phyloP scores from a whole-genome alignment of 2,888 invertebrate species.

The Polietes domitor region DNA sequence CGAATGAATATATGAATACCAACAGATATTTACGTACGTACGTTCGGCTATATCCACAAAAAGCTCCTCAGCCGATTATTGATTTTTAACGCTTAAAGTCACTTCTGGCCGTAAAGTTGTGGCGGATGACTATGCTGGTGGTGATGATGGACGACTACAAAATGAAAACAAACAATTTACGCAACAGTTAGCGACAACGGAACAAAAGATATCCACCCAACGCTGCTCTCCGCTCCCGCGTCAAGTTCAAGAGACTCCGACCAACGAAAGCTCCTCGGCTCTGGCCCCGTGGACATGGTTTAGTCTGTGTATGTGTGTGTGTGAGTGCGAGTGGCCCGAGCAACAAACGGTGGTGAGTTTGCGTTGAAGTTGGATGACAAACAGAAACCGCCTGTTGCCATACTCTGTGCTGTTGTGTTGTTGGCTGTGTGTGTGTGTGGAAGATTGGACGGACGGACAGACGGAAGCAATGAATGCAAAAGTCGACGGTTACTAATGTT shows the following conservation, averaged over 20 bases:
- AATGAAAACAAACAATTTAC: slow-evolving; percentile 62
- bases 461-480: neutral
- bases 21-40: slow-evolving; percentile 31
- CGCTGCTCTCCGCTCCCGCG: neutral
- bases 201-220: slow-evolving; percentile 21
- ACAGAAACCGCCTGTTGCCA: slow-evolving; percentile 65
- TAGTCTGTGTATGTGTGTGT: neutral
- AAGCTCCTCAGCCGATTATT: slow-evolving; percentile 61
- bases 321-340: no score
- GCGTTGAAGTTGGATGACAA: slow-evolving; percentile 36
- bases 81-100: slow-evolving; percentile 54
- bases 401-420: slow-evolving; percentile 15
- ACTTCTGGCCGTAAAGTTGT: slow-evolving; percentile 44
- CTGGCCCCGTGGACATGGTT: slow-evolving; percentile 1
- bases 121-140: slow-evolving; percentile 66
- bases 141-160: slow-evolving; percentile 49
- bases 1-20: slow-evolving; percentile 13
- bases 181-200: slow-evolving; percentile 64
- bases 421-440: slow-evolving; percentile 50
- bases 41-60: neutral
- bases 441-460: slow-evolving; percentile 32
- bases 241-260: slow-evolving; percentile 48
- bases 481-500: slow-evolving; percentile 2
- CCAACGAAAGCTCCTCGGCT: neutral
- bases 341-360: slow-evolving; percentile 20